These are phyloP conservation scores for Colinus virginianus DNA, from an alignment of 2,113 vertebrate species.

Conservation along the genomic window DNA sequence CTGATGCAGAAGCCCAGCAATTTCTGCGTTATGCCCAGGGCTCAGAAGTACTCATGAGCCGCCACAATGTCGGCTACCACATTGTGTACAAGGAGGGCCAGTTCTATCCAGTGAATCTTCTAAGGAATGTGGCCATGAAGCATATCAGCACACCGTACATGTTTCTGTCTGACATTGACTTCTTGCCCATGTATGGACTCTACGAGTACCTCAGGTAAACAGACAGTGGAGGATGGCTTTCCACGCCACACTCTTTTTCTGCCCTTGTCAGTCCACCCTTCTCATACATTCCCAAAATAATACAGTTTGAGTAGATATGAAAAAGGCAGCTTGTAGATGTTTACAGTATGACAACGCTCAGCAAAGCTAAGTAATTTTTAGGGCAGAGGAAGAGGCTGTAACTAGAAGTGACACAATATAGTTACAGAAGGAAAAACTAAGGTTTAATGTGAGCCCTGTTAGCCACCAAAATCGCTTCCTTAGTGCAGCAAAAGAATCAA, in stretches of 20 bases:
- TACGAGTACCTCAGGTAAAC: constrained; percentile 97
- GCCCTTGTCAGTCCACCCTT: not conserved
- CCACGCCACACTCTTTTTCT: accelerated
- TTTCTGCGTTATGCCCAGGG: constrained; percentile 98
- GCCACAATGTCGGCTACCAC: constrained; percentile 95
- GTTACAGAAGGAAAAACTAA: not conserved
- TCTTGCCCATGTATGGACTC: constrained; percentile 99
- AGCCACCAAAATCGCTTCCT: not conserved
- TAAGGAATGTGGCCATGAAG: constrained; percentile 96
- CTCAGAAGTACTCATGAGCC: constrained; percentile 95
- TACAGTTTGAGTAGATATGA: not conserved
- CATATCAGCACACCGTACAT: constrained; percentile 97
- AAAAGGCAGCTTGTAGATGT: not conserved
- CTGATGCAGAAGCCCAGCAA: constrained; percentile 96
- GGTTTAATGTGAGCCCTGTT: not conserved
- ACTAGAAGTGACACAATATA: not conserved
- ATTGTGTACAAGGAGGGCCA: constrained; percentile 99
- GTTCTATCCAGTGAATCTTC: constrained; percentile 98
- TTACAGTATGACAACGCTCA: not conserved
- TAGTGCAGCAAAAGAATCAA: not conserved
- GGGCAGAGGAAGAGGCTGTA: not conserved
- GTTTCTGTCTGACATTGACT: constrained; percentile 99
- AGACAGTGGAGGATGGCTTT: not conserved
- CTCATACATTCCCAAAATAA: not conserved
- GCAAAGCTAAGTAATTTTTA: not conserved